Evolutionary conservation across 2,888 invertebrate species (phyloP).

Genomic region (Hypolimnas misippus): DNA sequence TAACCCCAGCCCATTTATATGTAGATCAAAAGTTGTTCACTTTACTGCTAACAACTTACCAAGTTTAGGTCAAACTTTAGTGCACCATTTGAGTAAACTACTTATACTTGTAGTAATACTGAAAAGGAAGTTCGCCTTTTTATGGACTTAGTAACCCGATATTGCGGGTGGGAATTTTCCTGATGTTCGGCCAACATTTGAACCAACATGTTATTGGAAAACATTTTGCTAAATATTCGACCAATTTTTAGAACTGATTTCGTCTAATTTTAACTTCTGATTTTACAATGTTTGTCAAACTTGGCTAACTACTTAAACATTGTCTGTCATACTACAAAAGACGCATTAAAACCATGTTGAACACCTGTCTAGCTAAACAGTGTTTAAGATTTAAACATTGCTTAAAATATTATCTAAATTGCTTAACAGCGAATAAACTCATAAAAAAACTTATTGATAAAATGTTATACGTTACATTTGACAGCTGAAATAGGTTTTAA

Average conservation of each 20-base stretch:
- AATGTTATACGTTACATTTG: too few species aligned
- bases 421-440: too few species aligned
- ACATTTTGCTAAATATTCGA: background rate
- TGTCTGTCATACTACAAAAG: too few species aligned
- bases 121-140: background rate
- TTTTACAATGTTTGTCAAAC: too few species aligned
- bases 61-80: background rate
- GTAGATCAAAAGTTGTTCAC: background rate
- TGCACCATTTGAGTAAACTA: background rate
- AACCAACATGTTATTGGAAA: too few species aligned
- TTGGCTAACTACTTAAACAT: too few species aligned
- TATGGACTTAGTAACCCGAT: background rate
- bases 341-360: too few species aligned
- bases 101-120: background rate
- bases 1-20: background rate
- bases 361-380: too few species aligned
- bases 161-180: background rate
- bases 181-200: background rate
- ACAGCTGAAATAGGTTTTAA: too few species aligned
- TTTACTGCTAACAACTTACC: background rate
- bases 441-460: too few species aligned
- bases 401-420: too few species aligned
- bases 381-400: too few species aligned
- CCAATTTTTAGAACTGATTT: background rate
- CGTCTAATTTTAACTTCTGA: background rate